A percentile compares a stretch with the other conserved stretches of the same genome.
phyloP scores from a whole-genome alignment of 2,797 vertebrate species.

The Otolemur crassicaudatus region DNA sequence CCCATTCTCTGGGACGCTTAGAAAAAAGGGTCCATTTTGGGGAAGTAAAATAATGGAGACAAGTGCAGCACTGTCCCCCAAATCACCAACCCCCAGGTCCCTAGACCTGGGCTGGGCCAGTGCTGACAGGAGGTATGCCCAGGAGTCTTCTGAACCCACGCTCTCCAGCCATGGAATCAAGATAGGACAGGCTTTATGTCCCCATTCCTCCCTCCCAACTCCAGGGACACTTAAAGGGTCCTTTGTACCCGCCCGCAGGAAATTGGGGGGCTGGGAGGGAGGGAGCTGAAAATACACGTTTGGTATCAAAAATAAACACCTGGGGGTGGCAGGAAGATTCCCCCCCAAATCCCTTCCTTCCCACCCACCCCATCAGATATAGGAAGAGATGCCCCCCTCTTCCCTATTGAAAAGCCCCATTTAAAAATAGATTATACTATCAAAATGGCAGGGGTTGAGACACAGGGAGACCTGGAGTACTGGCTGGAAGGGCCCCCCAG shows the following conservation, averaged over 20 bases:
- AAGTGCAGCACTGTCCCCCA: constrained; percentile 75
- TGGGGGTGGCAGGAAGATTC: constrained; percentile 70
- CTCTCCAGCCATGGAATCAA: constrained; percentile 61
- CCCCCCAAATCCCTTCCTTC: constrained; percentile 71
- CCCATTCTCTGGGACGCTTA: constrained; percentile 82
- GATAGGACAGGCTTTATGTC: constrained; percentile 61
- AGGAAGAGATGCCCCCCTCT: constrained; percentile 77
- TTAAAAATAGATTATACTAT: constrained; percentile 86
- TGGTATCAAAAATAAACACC: constrained; percentile 84
- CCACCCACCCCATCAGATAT: constrained; percentile 71
- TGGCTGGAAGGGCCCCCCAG: constrained; percentile 75
- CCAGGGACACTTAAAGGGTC: constrained; percentile 80
- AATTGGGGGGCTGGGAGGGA: constrained; percentile 82
- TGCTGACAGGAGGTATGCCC: constrained; percentile 61
- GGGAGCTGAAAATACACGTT: constrained; percentile 78
- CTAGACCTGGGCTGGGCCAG: constrained; percentile 31
- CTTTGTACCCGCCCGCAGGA: constrained; percentile 82
- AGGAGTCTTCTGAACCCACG: constrained; percentile 58
- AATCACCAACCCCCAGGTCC: constrained; percentile 71
- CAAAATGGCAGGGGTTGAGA: constrained; percentile 80
- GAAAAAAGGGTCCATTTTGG: constrained; percentile 76
- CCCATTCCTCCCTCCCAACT: constrained; percentile 81
- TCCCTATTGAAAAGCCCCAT: constrained; percentile 81
- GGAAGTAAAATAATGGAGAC: constrained; percentile 78
- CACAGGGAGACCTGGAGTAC: constrained; percentile 76